phyloP scores from a whole-genome alignment of 2,797 vertebrate genomes.

The Coendou prehensilis region DNA sequence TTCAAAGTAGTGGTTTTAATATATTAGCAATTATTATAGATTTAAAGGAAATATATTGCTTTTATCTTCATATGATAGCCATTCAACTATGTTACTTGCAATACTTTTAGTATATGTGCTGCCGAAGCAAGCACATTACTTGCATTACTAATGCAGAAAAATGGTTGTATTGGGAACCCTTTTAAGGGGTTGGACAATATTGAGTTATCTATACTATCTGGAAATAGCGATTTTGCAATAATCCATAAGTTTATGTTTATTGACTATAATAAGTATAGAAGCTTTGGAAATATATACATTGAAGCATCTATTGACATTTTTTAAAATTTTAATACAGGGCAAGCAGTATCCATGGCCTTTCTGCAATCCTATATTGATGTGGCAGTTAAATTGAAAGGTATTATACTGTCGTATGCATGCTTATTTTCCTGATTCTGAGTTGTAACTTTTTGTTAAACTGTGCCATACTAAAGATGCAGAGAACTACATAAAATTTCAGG shows the following conservation, averaged over 20 bases:
- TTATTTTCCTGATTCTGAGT: constrained; percentile 62
- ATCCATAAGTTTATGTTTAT: background rate
- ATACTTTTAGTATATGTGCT: background rate
- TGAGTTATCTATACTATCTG: background rate
- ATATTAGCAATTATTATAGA: constrained; percentile 27
- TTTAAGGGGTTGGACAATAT: background rate
- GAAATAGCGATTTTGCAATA: constrained; percentile 57
- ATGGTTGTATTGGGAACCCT: constrained; percentile 24
- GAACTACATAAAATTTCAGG: constrained; percentile 29
- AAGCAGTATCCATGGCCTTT: constrained; percentile 93
- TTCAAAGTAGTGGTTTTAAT: constrained; percentile 56
- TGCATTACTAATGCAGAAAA: constrained; percentile 22
- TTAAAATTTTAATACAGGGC: constrained; percentile 91
- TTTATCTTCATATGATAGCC: constrained; percentile 35
- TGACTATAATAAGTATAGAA: background rate
- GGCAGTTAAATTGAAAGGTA: constrained; percentile 93
- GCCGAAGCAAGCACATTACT: background rate
- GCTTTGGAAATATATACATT: constrained; percentile 19
- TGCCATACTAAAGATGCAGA: constrained; percentile 43
- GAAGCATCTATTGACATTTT: constrained; percentile 67
- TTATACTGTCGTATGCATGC: constrained; percentile 38
- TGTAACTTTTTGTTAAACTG: constrained; percentile 52
- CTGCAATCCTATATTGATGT: constrained; percentile 92
- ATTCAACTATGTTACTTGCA: constrained; percentile 40
- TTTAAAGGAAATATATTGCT: constrained; percentile 27